These are phyloP conservation scores for Melangyna quadrimaculata DNA, from an alignment of 2,888 invertebrate genomes.

Conservation along the genomic window DNA sequence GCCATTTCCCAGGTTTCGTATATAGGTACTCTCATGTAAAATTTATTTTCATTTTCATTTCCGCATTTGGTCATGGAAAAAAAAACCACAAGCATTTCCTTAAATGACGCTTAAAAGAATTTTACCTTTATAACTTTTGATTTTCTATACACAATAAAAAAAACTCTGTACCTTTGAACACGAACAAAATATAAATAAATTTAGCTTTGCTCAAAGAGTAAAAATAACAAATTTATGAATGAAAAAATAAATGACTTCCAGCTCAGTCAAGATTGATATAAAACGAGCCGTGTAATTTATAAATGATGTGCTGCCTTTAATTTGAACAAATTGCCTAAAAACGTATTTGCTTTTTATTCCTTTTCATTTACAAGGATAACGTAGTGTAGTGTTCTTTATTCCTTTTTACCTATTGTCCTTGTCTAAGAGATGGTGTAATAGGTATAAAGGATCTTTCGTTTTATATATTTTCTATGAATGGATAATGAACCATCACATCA, in stretches of 20 bases:
- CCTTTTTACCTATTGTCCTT: conserved; percentile 13
- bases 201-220: conserved; percentile 18
- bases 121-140: not conserved
- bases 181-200: not conserved
- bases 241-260: not conserved
- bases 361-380: not conserved
- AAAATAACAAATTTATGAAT: not conserved
- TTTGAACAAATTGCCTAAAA: conserved; percentile 57
- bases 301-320: conserved; percentile 19
- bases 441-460: not conserved
- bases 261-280: conserved; percentile 44
- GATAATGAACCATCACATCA: conserved; percentile 33
- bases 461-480: not conserved
- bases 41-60: too few species aligned
- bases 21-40: too few species aligned
- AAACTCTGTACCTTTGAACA: not conserved
- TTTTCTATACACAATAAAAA: not conserved
- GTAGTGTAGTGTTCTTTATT: not conserved
- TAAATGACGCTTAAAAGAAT: not conserved
- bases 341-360: conserved; percentile 24
- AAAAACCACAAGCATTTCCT: not conserved
- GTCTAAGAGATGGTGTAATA: not conserved
- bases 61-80: not conserved
- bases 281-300: conserved; percentile 1
- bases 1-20: too few species aligned